Evolutionary conservation across 2,797 vertebrate genomes (phyloP), one percentile per base, ranked within the genome.

Genomic region (Schizopygopsis pylzovi): DNA sequence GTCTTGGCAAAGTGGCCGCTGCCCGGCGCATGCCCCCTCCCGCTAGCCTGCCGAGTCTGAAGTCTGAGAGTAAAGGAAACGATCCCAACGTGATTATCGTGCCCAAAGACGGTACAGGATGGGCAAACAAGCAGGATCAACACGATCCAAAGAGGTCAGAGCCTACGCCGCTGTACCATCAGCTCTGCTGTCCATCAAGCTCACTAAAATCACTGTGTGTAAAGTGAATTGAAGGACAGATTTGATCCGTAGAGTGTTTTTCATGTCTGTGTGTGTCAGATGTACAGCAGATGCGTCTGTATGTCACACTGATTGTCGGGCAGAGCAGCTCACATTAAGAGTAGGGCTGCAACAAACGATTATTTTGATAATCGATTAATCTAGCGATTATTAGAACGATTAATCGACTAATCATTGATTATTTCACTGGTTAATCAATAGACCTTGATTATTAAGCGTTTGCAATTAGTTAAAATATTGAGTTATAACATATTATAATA

Each of bases 101-200:
- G 93, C 98, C 98, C 93, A 99, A 99, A 96, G 98, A 99, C 98
- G 98, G 98, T 92, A 98, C 98, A 96, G 98, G 98, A 99, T 99
- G 98, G 98, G 98, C 97, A 94, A 99, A 99, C 98, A 99, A 98
- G 96, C 98, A 98, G 97, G 98, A 99, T 92, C 97, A 98, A 94
- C 95, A 96, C 96, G 98, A 99, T 96, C 98, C 98, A 98, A 99
- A 99, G 98, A 99, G 96, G 98, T 99, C 49, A 87, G 77, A 45
- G 4, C 6, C 13, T 8, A 63, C 2, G 43, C 13, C 2, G 2
- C 43, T 25, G 22, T 11, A 1, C 9, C 67, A 18, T 65, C 15
- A 33, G 63, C 63, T 16, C 15, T 65, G 15, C 63, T 65, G 63
- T 65, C 63, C 63, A 16, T 70, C 67, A 20, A 18, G 1, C 25